Percentiles rank a stretch among this genome's conserved stretches.
Evolutionary conservation across 2,113 vertebrate genomes (phyloP).

Genomic region (Lepisosteus oculatus): DNA sequence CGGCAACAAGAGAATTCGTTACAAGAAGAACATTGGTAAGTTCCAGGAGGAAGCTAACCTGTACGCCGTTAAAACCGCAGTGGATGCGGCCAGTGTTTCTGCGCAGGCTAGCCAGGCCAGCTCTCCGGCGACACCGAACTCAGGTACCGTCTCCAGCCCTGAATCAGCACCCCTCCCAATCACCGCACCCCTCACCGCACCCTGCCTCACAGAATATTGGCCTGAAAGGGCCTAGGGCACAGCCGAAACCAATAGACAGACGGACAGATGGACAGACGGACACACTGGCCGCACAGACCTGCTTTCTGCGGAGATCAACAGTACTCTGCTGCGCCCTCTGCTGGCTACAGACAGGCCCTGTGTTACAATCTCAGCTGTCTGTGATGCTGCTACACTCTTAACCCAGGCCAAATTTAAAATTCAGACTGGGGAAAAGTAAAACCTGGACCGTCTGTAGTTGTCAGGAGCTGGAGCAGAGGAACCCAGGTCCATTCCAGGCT

Average conservation of each 20-base stretch:
- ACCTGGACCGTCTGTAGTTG: too few species aligned
- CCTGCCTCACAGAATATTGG: not conserved
- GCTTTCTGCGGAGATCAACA: too few species aligned
- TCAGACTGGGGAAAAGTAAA: too few species aligned
- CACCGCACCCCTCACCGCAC: not conserved
- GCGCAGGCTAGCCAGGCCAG: constrained; percentile 77
- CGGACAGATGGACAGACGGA: not conserved
- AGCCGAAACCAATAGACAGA: not conserved
- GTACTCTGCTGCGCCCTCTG: too few species aligned
- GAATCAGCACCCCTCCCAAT: constrained; percentile 4
- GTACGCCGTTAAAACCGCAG: constrained; percentile 78
- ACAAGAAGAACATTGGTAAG: constrained; percentile 89
- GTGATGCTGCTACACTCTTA: too few species aligned
- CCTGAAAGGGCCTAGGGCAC: not conserved
- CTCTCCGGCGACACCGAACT: constrained; percentile 77
- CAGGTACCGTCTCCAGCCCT: constrained; percentile 56
- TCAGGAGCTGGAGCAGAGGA: too few species aligned
- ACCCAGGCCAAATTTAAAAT: too few species aligned
- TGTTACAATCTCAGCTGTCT: too few species aligned
- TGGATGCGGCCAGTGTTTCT: constrained; percentile 72
- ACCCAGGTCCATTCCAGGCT: too few species aligned
- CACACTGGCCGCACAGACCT: not conserved
- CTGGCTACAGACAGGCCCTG: too few species aligned
- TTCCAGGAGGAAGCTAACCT: constrained; percentile 87
- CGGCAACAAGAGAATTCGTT: constrained; percentile 87